phyloP scores from a whole-genome alignment of 2,888 invertebrate genomes.

The Philereme transversata region DNA sequence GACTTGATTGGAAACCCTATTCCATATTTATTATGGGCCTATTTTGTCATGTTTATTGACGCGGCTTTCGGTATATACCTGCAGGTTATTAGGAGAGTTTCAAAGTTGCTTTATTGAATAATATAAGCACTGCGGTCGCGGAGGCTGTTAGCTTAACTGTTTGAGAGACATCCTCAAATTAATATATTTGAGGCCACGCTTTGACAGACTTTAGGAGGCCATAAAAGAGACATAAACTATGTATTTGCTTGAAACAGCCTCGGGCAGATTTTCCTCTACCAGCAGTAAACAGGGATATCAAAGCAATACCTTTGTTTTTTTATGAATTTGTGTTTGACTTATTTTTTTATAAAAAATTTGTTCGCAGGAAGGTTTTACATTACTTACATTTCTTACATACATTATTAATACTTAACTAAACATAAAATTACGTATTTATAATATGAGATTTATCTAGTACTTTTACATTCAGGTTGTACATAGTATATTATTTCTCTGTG shows the following conservation, averaged over 20 bases:
- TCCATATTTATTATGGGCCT: slow-evolving; percentile 82
- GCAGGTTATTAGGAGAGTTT: slow-evolving; percentile 53
- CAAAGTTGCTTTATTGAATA: slow-evolving; percentile 51
- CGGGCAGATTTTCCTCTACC: neutral
- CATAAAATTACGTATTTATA: too few species aligned
- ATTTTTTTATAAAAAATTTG: too few species aligned
- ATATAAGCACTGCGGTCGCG: slow-evolving; percentile 34
- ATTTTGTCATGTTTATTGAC: slow-evolving; percentile 81
- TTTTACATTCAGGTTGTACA: too few species aligned
- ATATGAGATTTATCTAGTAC: too few species aligned
- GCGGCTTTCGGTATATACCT: slow-evolving; percentile 56
- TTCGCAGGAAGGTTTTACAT: too few species aligned
- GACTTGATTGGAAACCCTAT: slow-evolving; percentile 82
- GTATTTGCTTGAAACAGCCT: neutral
- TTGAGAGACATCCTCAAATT: slow-evolving; percentile 19
- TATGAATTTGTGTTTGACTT: too few species aligned
- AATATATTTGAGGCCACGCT: slow-evolving; percentile 20
- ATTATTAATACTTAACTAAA: too few species aligned
- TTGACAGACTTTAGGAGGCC: neutral
- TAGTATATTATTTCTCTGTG: too few species aligned
- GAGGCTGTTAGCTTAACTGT: slow-evolving; percentile 16
- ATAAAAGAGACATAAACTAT: neutral
- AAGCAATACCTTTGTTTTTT: too few species aligned
- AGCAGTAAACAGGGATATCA: too few species aligned
- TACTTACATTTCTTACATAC: too few species aligned